phyloP scores from a whole-genome alignment of 2,113 vertebrate species.

The Sphaerodactylus townsendi region DNA sequence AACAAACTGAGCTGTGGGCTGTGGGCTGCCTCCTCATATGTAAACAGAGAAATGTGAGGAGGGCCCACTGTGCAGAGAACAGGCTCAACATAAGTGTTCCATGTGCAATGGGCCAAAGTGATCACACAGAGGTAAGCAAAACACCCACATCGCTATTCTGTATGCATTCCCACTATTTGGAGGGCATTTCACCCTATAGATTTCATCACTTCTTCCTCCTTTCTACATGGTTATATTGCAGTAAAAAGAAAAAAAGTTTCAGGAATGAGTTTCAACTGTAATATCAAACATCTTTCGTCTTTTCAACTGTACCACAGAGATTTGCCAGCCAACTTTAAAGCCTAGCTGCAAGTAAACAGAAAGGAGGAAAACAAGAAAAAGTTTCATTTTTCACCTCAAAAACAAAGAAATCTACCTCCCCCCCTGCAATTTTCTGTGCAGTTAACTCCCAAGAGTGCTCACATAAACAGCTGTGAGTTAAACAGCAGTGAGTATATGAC shows the following conservation, averaged over 20 bases:
- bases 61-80: too few species aligned
- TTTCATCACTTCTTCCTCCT: neutral
- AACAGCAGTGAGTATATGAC: slow-evolving; percentile 20
- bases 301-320: neutral
- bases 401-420: slow-evolving; percentile 8
- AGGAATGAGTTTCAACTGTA: neutral
- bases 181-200: neutral
- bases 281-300: neutral
- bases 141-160: neutral
- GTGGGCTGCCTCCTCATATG: too few species aligned
- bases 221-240: neutral
- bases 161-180: neutral
- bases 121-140: neutral
- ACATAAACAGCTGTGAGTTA: slow-evolving; percentile 5
- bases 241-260: neutral
- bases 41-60: too few species aligned
- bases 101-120: too few species aligned
- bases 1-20: too few species aligned
- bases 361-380: slow-evolving; percentile 17
- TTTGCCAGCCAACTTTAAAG: neutral
- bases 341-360: slow-evolving; percentile 11
- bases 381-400: slow-evolving; percentile 27
- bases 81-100: too few species aligned
- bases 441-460: slow-evolving; percentile 8
- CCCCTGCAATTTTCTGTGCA: neutral